A percentile compares a stretch with the other conserved stretches of the same genome.
Evolutionary conservation across 2,113 vertebrate species (phyloP).

Genomic region (Sebastes schlegelii): DNA sequence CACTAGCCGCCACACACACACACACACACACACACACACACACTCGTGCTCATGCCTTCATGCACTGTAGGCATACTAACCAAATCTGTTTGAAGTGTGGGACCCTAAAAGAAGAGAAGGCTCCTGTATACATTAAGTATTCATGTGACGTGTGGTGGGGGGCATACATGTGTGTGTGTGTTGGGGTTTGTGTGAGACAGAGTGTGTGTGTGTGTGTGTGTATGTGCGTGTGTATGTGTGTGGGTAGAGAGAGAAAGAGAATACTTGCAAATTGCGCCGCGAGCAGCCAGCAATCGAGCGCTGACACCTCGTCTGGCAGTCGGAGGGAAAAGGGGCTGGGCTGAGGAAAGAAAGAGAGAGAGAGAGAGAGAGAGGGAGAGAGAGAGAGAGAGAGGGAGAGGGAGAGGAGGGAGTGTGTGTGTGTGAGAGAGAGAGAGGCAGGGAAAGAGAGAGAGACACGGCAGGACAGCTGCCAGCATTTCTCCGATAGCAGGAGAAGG

Average conservation of each 20-base stretch:
- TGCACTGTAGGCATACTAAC: slow-evolving; percentile 84
- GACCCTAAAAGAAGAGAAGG: slow-evolving; percentile 84
- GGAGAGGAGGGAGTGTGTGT: slow-evolving; percentile 13
- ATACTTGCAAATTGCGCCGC: slow-evolving; percentile 76
- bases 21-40: slow-evolving; percentile 45
- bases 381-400: slow-evolving; percentile 1
- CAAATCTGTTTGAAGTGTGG: slow-evolving; percentile 88
- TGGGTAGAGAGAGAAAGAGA: slow-evolving; percentile 62
- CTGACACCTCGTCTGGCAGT: slow-evolving; percentile 86
- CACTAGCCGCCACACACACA: slow-evolving; percentile 30
- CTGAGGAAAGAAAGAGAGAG: slow-evolving; percentile 65
- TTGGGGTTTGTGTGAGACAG: slow-evolving; percentile 41
- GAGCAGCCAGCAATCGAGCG: slow-evolving; percentile 80
- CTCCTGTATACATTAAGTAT: slow-evolving; percentile 86
- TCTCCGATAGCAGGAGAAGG: slow-evolving; percentile 79
- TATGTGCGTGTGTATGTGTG: slow-evolving; percentile 45
- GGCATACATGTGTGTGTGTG: slow-evolving; percentile 56
- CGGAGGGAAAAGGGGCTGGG: slow-evolving; percentile 84
- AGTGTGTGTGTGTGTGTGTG: slow-evolving; percentile 12
- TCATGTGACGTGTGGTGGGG: slow-evolving; percentile 82
- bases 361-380: slow-evolving; percentile 53
- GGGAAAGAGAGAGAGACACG: slow-evolving; percentile 57
- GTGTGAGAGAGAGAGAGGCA: slow-evolving; percentile 42
- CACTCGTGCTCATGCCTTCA: slow-evolving; percentile 58
- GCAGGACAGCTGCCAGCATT: slow-evolving; percentile 85